Base-by-base conservation (phyloP, 1,140 invertebrate genomes). In the Lineus longissimus region DNA sequence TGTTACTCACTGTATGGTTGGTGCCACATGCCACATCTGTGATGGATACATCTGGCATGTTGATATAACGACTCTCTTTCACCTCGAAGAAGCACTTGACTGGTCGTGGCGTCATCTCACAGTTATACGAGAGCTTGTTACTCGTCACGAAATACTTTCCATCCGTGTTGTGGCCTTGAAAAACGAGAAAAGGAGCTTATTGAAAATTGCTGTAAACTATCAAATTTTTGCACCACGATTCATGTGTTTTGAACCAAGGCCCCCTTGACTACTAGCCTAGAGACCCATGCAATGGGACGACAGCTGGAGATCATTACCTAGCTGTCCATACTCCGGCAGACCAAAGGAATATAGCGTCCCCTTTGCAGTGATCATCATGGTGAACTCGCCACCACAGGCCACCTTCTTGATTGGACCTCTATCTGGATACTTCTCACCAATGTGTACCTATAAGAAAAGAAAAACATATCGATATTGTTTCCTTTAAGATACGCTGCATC, bases 121-220 rank as follows among this genome's bases (percentile, higher is more conserved):
- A 93, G 73, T 91, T 88, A 83, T 88, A 95, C 64, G 88, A 89
- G 67, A 96, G 83, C 75, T 94, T 96, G 30, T 89, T 94, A 65
- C 88, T 90, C 17, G 90, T 92, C 45, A 94, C 88, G 78, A 97
- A 94, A 73, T 93, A 96, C 80, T 94, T 93, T 23, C 93, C 93
- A 82, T 95, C 93, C 6, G 92, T 92, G 72, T 95, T 95, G 78
- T 96, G 93, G 56, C 92, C 91, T 88, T 9, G 75, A 74, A 65
- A 55, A 56, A 62, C 55, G 33, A 41, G 41, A 51, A 63, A 43
- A 31, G 29, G 40, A 15, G 29, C n/a, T n/a, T n/a, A n/a, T n/a
- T 40, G 67, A 64, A 64, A 4, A 54, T 40, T 19, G 65, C 22
- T 33, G 7, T 2, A 31, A 9, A 40, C 1, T 25, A n/a, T 25